These are phyloP conservation scores for Brenthis daphne DNA, from an alignment of 2,888 invertebrate species.

Conservation along the genomic window DNA sequence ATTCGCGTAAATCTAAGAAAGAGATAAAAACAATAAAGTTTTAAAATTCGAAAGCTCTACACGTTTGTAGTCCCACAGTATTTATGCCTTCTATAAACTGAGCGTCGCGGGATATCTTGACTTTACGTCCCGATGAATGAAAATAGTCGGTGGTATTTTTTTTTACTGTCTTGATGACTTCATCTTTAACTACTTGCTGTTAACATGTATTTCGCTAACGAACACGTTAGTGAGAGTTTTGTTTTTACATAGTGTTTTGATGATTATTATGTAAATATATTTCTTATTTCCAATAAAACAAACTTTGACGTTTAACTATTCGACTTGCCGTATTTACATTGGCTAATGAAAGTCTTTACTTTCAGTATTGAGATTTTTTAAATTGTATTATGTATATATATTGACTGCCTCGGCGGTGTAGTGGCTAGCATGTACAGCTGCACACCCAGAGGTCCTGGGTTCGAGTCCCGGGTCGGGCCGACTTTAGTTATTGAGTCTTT, in stretches of 20 bases:
- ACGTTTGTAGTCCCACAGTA: conserved; percentile 51
- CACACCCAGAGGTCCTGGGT: too few relatives aligned
- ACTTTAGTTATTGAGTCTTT: too few relatives aligned
- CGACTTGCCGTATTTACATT: too few relatives aligned
- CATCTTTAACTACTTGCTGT: conserved; percentile 35
- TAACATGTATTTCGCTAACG: conserved; percentile 32
- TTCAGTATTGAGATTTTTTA: too few relatives aligned
- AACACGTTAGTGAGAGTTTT: conserved; percentile 25
- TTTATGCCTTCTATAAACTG: conserved; percentile 76
- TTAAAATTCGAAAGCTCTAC: conserved; percentile 42
- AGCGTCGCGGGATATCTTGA: conserved; percentile 60
- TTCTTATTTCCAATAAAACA: neutral
- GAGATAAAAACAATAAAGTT: conserved; percentile 25
- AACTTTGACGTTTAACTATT: too few relatives aligned
- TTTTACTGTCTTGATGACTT: conserved; percentile 39
- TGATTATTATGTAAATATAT: neutral
- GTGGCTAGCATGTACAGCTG: too few relatives aligned
- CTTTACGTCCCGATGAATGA: conserved; percentile 64
- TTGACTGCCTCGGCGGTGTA: too few relatives aligned
- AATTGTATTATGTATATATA: too few relatives aligned
- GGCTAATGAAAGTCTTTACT: too few relatives aligned
- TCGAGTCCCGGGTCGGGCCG: too few relatives aligned
- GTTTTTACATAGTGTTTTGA: conserved; percentile 10
- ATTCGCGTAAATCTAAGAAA: too few relatives aligned
- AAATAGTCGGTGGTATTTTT: conserved; percentile 60